phyloP scores from a whole-genome alignment of 2,113 vertebrate species.

The Centropristis striata region DNA sequence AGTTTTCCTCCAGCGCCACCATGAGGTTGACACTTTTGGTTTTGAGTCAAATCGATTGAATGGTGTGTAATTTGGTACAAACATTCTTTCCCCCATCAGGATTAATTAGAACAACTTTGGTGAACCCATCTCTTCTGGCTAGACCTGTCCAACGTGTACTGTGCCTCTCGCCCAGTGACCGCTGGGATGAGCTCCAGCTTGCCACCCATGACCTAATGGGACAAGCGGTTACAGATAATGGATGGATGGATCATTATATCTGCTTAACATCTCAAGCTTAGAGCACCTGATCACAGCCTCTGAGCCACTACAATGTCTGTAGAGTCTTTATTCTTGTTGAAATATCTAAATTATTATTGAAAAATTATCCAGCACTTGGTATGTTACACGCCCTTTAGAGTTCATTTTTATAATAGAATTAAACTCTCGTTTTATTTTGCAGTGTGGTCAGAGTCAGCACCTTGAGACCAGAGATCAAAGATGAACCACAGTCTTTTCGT shows the following conservation, averaged over 20 bases:
- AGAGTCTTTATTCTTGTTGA: conserved; percentile 7
- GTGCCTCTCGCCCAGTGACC: no score
- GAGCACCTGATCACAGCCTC: no score
- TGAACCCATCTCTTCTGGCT: neutral
- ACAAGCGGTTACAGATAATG: no score
- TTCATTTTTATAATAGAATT: conserved; percentile 64
- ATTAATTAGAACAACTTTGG: neutral
- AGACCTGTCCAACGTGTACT: no score
- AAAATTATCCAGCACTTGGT: conserved; percentile 37
- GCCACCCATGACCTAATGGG: no score
- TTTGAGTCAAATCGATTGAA: neutral
- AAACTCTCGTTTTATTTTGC: conserved; percentile 38
- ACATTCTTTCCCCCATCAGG: neutral
- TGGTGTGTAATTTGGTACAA: neutral
- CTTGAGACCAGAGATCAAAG: conserved; percentile 75
- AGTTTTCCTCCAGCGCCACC: neutral
- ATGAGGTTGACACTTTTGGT: neutral
- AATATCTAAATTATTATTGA: conserved; percentile 11
- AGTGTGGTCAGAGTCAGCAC: conserved; percentile 61
- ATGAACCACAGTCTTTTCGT: conserved; percentile 75
- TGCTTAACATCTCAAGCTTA: no score
- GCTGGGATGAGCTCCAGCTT: no score
- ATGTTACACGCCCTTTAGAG: conserved; percentile 59
- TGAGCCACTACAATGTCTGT: neutral
- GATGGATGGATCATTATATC: no score